Evolutionary conservation across 2,888 invertebrate genomes (phyloP), one percentile per base, ranked within the genome.

Genomic region (Linyphia triangularis): DNA sequence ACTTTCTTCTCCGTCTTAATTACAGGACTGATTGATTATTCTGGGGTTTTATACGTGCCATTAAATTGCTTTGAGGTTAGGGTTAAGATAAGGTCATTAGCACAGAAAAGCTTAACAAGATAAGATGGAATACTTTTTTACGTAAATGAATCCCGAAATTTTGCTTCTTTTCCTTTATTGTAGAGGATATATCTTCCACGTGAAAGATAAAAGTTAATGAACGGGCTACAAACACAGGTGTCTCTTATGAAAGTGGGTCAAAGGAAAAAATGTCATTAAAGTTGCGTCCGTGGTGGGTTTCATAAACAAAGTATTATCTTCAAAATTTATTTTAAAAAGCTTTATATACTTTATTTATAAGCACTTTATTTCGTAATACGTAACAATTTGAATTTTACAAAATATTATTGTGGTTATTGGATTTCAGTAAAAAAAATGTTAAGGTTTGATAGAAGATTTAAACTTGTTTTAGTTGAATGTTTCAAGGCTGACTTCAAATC

Each of bases 51-150:
- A 67, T 65, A 43, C 24, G 24, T 26, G 30, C 26, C 78, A 67
- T 79, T 79, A 79, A 79, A 79, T 67, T 79, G 43, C 67, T 79
- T 79, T 79, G 67, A 79, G 67, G 78, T 79, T 65, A 30, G 22
- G 40, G 65, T 43, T n/a, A 65, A 4, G 78, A 79, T 65, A 51
- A 51, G 78, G 78, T 79, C 78, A 79, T 79, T 79, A 79, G 24
- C 33, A 28, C 16, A 13, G 51, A 43, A 67, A 79, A 67, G 78
- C 67, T 37, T 79, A 79, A 79, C 78, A 51, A 79, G 78, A 79
- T 79, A 79, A 79, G 4, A 37, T 61, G 6, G 61, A 77, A 51
- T 59, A 26, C 26, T 78, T 65, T 51, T 67, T 65, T 73, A 57
- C 30, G 26, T 40, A 40, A 40, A 51, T 51, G n/a, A 51, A 13